These are phyloP conservation scores for Spisula subtruncata DNA, from an alignment of 2,888 invertebrate species.

Conservation along the genomic window DNA sequence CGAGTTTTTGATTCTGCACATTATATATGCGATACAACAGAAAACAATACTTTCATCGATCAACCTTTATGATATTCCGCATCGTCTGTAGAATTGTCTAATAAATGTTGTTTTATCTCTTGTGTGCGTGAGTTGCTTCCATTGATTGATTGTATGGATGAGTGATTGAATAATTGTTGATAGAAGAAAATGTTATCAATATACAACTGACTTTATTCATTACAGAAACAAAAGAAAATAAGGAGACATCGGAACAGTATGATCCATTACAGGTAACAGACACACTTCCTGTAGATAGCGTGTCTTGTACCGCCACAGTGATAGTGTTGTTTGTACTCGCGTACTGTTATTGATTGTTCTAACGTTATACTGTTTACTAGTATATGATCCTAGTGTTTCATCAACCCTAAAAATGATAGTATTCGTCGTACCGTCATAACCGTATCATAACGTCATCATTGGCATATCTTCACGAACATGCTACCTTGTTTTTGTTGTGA, in stretches of 20 bases:
- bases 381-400: too few relatives aligned
- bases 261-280: slow-evolving; percentile 60
- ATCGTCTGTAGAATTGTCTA: neutral
- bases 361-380: neutral
- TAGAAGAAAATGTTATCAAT: neutral
- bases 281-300: neutral
- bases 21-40: too few relatives aligned
- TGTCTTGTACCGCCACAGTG: neutral
- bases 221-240: slow-evolving; percentile 62
- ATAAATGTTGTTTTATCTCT: neutral
- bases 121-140: neutral
- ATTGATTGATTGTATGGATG: neutral
- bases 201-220: neutral
- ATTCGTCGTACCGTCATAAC: too few relatives aligned
- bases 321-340: neutral
- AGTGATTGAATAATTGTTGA: neutral
- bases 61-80: too few relatives aligned
- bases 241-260: slow-evolving; percentile 53
- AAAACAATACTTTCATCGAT: too few relatives aligned
- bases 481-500: too few relatives aligned
- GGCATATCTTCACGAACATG: too few relatives aligned
- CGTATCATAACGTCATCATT: too few relatives aligned
- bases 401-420: too few relatives aligned
- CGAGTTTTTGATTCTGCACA: too few relatives aligned
- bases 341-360: neutral